Evolutionary conservation across 1,140 invertebrate genomes (phyloP), one percentile per base, ranked within the genome.

Genomic region (Callitettix versicolor): DNA sequence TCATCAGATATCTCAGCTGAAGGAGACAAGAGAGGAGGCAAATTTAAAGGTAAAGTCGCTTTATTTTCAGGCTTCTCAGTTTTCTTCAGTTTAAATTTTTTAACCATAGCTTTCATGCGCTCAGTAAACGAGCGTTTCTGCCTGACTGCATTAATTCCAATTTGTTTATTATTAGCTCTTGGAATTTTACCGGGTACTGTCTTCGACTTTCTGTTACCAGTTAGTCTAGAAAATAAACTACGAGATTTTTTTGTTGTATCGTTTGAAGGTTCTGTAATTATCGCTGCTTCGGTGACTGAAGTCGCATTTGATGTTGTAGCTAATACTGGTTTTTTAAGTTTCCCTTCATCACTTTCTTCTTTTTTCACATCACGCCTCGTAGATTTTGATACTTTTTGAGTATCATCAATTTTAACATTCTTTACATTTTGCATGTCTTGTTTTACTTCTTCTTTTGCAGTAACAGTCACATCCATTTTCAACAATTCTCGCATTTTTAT

Each of bases 81-180:
- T 14, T 33, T 22, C 46, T 55, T 55, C 30, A 61, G 47, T 57
- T 63, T 63, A 11, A 64, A 57, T 14, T 47, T 58, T 38, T 63
- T 56, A 18, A 59, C 61, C 14, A 64, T 49, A 6, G 55, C 57
- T 58, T 63, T 64, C 24, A 62, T 47, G 30, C 53, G 57, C 12
- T 64, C 63, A 36, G 58, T 63, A 9, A 64, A 53, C 2, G 56
- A 42, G 53, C 61, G 53, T 49, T 62, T 64, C 38, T 61, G 58
- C 38, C 61, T 46, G 18, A 55, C 56, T 17, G 38, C 40, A 12
- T 58, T 34, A 9, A 60, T 20, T 6, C 57, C 56, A 12, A 56
- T 34, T 24, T 20, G 15, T 42, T 53, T 53, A 30, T 30, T 30
- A 24, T 24, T 42, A 41, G 40, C 36, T 22, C 40, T 36, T 3